Evolutionary conservation across 1,140 invertebrate genomes (phyloP), one percentile per base, ranked within the genome.

Genomic region (Hylyphantes graminicola): DNA sequence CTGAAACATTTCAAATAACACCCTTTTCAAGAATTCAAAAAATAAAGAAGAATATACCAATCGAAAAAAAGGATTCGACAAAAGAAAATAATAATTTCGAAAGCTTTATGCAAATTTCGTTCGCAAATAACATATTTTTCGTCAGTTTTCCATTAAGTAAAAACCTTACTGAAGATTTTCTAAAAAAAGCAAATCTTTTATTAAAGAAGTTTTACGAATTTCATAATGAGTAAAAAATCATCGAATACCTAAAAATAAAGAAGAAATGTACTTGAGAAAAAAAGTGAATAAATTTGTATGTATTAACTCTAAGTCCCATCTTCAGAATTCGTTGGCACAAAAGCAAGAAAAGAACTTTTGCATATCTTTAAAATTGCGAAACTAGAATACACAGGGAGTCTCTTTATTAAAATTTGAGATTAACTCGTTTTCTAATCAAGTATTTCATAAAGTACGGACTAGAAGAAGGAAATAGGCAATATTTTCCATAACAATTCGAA

Each of bases 371-470:
- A 59, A 57, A 57, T 13, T 59, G 11, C 19, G 21, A 70, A 74
- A 15, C 15, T 57, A 11, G 54, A 57, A 57, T 15, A 65, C 12
- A 70, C n/a, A 19, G 54, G 54, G 68, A 10, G 51, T 70, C n/a
- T 4, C 7, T 8, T 74, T n/a, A 59, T 74, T 57, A 57, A 74
- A 74, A 74, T 74, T 57, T 57, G 7, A 74, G 51, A 74, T 74
- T 74, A 74, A 74, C 53, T 74, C 72, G 51, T 74, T 74, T 74
- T 74, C 72, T 74, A 74, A 74, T 74, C 53, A 74, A 59, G 72
- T 21, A 57, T 74, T 35, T 57, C 17, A 74, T 59, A 74, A 57
- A 74, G 17, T n/a, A 15, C 35, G 35, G 35, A 35, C 35, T 35
- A 21, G 21, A 13, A 48, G n/a, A 35, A n/a, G 48, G 54, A 57